phyloP scores from a whole-genome alignment of 2,888 invertebrate species.

The Cephus rjabovi region DNA sequence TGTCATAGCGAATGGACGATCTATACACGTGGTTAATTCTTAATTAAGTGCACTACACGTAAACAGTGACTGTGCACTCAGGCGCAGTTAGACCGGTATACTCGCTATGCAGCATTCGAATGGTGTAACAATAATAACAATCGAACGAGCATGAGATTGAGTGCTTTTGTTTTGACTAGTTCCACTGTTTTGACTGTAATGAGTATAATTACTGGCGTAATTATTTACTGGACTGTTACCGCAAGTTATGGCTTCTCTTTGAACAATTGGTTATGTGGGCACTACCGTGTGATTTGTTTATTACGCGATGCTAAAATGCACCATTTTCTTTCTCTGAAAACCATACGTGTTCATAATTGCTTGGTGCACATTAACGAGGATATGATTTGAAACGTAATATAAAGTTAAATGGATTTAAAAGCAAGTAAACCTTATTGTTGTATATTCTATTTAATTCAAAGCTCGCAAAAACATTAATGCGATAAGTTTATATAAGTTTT shows the following conservation, averaged over 20 bases:
- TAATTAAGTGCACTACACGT: conserved; percentile 35
- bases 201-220: conserved; percentile 5
- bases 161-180: conserved; percentile 16
- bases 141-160: conserved; percentile 19
- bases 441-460: no score
- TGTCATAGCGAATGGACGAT: conserved; percentile 42
- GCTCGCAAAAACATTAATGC: no score
- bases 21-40: conserved; percentile 46
- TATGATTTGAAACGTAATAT: background rate
- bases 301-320: background rate
- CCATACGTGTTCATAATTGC: background rate
- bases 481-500: no score
- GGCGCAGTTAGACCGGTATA: conserved; percentile 22
- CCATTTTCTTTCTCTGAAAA: background rate
- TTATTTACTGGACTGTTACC: conserved; percentile 9
- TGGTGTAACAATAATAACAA: conserved; percentile 43
- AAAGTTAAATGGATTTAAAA: no score
- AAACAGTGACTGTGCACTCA: conserved; percentile 27
- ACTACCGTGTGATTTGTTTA: background rate
- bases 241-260: background rate
- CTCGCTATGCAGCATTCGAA: conserved; percentile 23
- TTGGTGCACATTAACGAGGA: background rate
- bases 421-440: no score
- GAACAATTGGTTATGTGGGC: conserved; percentile 1
- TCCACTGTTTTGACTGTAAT: background rate